Conservation (phyloP, 2,888 invertebrate genomes). For the Drosophila quinaria region DNA sequence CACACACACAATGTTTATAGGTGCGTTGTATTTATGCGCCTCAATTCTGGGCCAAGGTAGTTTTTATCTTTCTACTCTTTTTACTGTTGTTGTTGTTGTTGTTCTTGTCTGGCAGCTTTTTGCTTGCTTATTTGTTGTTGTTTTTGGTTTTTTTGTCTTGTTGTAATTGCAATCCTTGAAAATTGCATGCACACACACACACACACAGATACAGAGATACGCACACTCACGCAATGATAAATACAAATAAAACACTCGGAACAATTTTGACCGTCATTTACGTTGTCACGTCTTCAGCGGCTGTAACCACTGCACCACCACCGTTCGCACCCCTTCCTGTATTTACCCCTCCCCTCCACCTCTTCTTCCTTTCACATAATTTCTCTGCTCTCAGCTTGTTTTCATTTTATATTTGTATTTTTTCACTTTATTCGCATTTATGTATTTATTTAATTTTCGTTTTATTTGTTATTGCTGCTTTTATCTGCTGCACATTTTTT, state of each 20-base stretch:
- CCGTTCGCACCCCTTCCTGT: constrained; percentile 4
- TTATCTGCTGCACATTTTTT: constrained; percentile 56
- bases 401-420: constrained; percentile 17
- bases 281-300: constrained; percentile 50
- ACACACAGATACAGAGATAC: constrained; percentile 31
- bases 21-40: constrained; percentile 72
- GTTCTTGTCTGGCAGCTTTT: constrained; percentile 54
- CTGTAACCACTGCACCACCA: constrained; percentile 12
- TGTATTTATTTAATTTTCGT: constrained; percentile 59
- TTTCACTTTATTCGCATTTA: constrained; percentile 41
- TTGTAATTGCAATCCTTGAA: constrained; percentile 78
- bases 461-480: constrained; percentile 46
- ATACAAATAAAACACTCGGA: constrained; percentile 51
- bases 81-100: constrained; percentile 29
- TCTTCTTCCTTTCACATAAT: not conserved
- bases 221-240: constrained; percentile 46
- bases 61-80: constrained; percentile 79
- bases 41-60: constrained; percentile 83
- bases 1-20: constrained; percentile 65
- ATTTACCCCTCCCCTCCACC: not conserved
- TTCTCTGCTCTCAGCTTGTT: constrained; percentile 18
- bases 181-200: constrained; percentile 46
- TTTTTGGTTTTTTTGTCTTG: constrained; percentile 37
- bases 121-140: constrained; percentile 46
- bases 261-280: constrained; percentile 58